Evolutionary conservation across 2,888 invertebrate genomes (phyloP).

Genomic region (Drepanosiphum platanoidis): DNA sequence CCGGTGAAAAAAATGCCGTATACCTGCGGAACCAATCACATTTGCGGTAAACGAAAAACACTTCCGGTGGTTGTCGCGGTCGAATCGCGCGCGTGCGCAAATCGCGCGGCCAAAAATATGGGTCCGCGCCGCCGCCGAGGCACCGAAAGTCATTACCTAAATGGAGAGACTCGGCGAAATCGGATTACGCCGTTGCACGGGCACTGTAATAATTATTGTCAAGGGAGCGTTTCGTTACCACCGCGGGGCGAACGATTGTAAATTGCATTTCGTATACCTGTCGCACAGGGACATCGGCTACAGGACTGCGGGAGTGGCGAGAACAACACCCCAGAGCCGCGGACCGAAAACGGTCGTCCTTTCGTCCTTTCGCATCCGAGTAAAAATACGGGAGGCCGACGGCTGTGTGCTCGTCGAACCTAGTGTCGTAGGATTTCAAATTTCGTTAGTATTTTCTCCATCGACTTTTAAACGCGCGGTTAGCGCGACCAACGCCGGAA

Average conservation of each 20-base stretch:
- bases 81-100: not conserved
- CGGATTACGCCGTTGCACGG: conserved; percentile 14
- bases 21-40: not conserved
- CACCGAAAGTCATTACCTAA: conserved; percentile 46
- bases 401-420: not conserved
- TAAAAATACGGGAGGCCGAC: not conserved
- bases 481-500: too few relatives aligned
- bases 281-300: not conserved
- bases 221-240: conserved; percentile 44
- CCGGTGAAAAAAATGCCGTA: too few relatives aligned
- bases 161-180: conserved; percentile 55
- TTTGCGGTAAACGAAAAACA: too few relatives aligned
- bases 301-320: not conserved
- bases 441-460: too few relatives aligned
- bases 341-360: not conserved
- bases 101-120: not conserved
- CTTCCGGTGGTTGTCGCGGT: conserved; percentile 31
- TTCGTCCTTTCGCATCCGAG: not conserved
- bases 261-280: conserved; percentile 7
- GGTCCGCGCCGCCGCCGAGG: not conserved
- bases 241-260: conserved; percentile 40
- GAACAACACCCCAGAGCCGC: conserved; percentile 36
- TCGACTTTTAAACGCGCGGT: too few relatives aligned
- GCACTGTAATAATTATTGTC: conserved; percentile 43
- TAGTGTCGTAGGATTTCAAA: too few relatives aligned